A percentile compares a stretch with the other conserved stretches of the same genome.
Conservation (phyloP, 2,888 invertebrate species). For the Nycteola revayana region DNA sequence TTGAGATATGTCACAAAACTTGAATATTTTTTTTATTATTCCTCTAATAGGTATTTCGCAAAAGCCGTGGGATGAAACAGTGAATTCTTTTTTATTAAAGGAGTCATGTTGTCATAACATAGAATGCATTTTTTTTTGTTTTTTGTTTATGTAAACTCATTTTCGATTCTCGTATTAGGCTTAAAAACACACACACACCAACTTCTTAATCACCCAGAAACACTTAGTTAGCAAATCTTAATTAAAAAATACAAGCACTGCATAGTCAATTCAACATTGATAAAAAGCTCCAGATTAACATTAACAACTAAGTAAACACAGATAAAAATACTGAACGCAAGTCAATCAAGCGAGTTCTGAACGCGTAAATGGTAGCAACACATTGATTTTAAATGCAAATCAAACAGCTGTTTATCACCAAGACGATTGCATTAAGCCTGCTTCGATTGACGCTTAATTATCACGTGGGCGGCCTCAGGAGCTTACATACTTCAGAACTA, state of each 20-base stretch:
- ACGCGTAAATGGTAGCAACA: constrained; percentile 40
- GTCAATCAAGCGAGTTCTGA: constrained; percentile 36
- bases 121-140: too few species aligned
- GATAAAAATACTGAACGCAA: constrained; percentile 35
- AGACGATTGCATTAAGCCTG: constrained; percentile 60
- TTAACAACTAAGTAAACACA: constrained; percentile 18
- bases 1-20: too few species aligned
- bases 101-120: too few species aligned
- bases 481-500: constrained; percentile 35
- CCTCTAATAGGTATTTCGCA: too few species aligned
- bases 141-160: too few species aligned
- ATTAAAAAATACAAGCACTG: constrained; percentile 16
- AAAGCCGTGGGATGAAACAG: too few species aligned
- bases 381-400: constrained; percentile 72
- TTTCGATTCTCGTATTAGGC: too few species aligned
- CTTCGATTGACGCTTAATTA: constrained; percentile 67
- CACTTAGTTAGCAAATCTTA: constrained; percentile 6
- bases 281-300: constrained; percentile 23
- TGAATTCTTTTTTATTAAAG: too few species aligned
- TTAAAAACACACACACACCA: too few species aligned
- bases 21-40: too few species aligned
- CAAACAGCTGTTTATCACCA: constrained; percentile 70
- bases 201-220: too few species aligned
- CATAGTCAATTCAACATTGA: constrained; percentile 14
- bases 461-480: constrained; percentile 49